Evolutionary conservation across 2,888 invertebrate genomes (phyloP), one percentile per base, ranked within the genome.

Genomic region (Dynastes grantii): DNA sequence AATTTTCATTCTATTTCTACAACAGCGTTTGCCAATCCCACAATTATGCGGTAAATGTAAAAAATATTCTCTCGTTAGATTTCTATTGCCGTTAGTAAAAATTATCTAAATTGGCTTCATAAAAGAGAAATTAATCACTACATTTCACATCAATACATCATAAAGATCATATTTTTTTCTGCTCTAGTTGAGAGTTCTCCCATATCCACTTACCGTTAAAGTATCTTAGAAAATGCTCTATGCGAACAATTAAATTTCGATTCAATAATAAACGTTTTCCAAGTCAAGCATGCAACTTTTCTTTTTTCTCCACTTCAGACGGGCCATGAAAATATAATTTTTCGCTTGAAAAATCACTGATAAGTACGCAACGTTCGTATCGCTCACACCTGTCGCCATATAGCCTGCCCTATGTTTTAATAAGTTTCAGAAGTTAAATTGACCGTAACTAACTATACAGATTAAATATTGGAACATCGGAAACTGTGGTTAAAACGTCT

Each of bases 381-480:
- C 45, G 45, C 73, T 61, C 45, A 49, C 61, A 75, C 61, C 61
- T 75, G 61, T 75, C 73, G 61, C 61, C 11, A 61, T 27, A 75
- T 13, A 61, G 45, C 9, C 5, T 22, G 61, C 22, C 61, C 61
- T 45, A 75, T 61, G 61, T 75, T 63, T 75, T 75, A 75, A 75
- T 75, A 61, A 75, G 63, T 75, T 75, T 75, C 45, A 61, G 55
- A 75, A 75, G 73, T 61, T 75, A 63, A 75, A 75, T 75, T 75
- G 73, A 75, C 61, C 73, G 61, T 61, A 45, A 75, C 73, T 63
- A 75, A 75, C 61, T 45, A 29, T 58, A 61, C 45, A 75, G 61
- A 61, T 75, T 75, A 75, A 75, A 75, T 45, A 75, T 75, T 63
- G 73, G 61, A 61, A 45, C 73, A 61, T 61, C 45, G 63, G 61